Base-by-base conservation (phyloP, 2,113 vertebrate genomes). In the Varanus salvator region DNA sequence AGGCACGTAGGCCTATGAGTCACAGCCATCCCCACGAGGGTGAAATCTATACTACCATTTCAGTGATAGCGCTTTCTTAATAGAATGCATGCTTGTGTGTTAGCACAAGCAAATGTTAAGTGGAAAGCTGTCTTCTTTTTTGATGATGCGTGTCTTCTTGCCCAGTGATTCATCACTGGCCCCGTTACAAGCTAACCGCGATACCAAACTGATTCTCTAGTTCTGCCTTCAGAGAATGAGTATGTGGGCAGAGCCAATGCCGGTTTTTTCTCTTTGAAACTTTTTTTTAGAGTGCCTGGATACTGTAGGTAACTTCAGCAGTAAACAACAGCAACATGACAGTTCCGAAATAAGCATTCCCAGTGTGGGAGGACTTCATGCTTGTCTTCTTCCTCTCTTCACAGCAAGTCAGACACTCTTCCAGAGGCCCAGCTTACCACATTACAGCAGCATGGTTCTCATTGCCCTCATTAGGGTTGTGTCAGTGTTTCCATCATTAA, bases 281-380 rank as follows among this genome's bases (percentile, higher is more conserved):
- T 48, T 50, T 48, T 48, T 50, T 7, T 19, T 64, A 64, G 60
- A n/a, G 11, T 27, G 19, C 12, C 66, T 68, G 71, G 48, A 71
- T 71, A 88, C 38, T 80, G 25, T 19, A n/a, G 7, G 31, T 57
- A 44, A 60, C 74, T 85, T 44, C 80, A 93, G 50, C 54, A 90
- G 44, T 57, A 60, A 1, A 60, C 38, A 80, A 54, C 84, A 87
- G 0, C 8, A 68, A 31, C 21, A 1, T 48, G 29, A 88, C 84
- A 68, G 77, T 94, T 77, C 72, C 87, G 80, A 86, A 93, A 48
- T 3, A n/a, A 71, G 27, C 50, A 0, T 84, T 12, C 71, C 80
- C 68, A 81, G 17, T 19, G 68, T 6, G 48, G 81, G 38, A 11
- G 25, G 69, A 66, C 27, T 88, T 92, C 89, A 83, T 71, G 60